Evolutionary conservation across 1,140 invertebrate genomes (phyloP), one percentile per base, ranked within the genome.

Genomic region (Drosophila kurseongensis): DNA sequence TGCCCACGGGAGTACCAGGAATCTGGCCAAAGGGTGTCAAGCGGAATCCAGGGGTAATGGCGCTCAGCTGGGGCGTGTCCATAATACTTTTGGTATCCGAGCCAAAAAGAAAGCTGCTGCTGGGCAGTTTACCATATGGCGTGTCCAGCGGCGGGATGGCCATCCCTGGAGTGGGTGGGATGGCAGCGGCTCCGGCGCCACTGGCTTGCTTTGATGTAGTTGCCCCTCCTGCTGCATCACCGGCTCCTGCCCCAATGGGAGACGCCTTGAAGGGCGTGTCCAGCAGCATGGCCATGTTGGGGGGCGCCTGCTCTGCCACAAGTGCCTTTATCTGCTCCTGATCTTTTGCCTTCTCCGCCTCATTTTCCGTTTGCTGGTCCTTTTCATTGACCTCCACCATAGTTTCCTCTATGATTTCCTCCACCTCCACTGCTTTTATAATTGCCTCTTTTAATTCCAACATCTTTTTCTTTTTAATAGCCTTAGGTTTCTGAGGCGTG

Each of bases 31-130:
- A 91, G 0, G 91, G 91, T 8, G 91, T 92, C 18, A 45, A 52
- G 0, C 78, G 81, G 13, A 85, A 73, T 13, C 91, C 91, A 0
- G 91, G 91, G 7, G 91, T 92, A 6, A 92, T 91, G n/a, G 91
- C 89, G 18, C 75, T 88, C 18, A 92, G 40, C 58, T 83, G 72
- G 6, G 91, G 91, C 3, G 91, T 92, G 10, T 85, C 79, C 13
- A 91, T 23, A 6, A 91, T 88, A 23, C 91, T 91, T 52, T 91
- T 91, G 1, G 90, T 91, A 6, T 91, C 72, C 45, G 88, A 91
- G 10, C 88, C 91, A 29, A 91, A 91, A 0, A 91, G 81, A 14
- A 80, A 91, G 3, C 83, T 89, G n/a, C 74, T 57, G 23, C 76
- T 77, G 2, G 74, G 74, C 57, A 86, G 23, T 41, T 88, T 88